Evolutionary conservation across 2,888 invertebrate genomes (phyloP), one percentile per base, ranked within the genome.

Genomic region (Erebia palarica): DNA sequence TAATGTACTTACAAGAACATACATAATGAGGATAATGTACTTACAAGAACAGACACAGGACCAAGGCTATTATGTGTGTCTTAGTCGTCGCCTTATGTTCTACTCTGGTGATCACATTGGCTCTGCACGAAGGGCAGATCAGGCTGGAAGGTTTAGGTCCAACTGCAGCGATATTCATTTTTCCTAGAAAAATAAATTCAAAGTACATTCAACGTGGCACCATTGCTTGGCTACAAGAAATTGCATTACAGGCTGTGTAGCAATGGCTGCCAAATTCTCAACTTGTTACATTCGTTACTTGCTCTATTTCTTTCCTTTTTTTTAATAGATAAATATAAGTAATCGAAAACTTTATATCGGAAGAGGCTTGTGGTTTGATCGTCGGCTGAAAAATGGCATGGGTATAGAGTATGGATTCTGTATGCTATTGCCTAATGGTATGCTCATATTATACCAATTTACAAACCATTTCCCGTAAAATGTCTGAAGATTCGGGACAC

Each of bases 51-150:
- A 88, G 69, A 73, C 94, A 94, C 16, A 95, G 79, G 0, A 94
- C 55, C 3, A 94, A 75, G 1, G 95, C 95, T 21, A 94, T 87
- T 13, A 94, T 78, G 77, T 95, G 95, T 0, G 95, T 95, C 70
- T 90, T 92, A 0, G 93, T 92, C 0, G 92, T 94, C 14, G 94
- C 78, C 68, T 90, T 92, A 69, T 81, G 83, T 53, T 88, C 84
- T 1, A 94, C 78, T 69, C 86, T 89, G 1, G 94, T 94, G 51
- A 89, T 80, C 42, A 94, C 85, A 47, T 82, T 87, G 1, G 88
- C 86, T 2, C 86, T 84, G 73, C 94, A 94, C 3, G 89, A 88
- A 0, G 92, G 93, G 73, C 94, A 94, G 36, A 85, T 79, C 1
- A 91, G 75, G 18, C 84, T 80, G 36, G 87, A 76, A 0, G 94